These are phyloP conservation scores for Pentalonia nigronervosa DNA, from an alignment of 1,140 invertebrate species.

Conservation along the genomic window DNA sequence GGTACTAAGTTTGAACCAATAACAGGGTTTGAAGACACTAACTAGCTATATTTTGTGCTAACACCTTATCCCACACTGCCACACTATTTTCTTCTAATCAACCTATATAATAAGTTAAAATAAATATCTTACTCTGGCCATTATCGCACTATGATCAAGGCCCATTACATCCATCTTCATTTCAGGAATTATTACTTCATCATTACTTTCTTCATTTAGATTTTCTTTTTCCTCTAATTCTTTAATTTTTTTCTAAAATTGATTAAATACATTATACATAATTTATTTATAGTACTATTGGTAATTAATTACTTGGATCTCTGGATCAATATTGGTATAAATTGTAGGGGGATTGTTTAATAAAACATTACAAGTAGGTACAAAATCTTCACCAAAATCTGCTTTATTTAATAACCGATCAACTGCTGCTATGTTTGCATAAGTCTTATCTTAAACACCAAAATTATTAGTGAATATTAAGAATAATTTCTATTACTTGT, in stretches of 20 bases:
- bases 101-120: neutral
- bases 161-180: slow-evolving; percentile 78
- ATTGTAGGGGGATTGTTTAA: slow-evolving; percentile 9
- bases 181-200: slow-evolving; percentile 62
- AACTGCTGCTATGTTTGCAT: slow-evolving; percentile 66
- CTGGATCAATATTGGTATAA: slow-evolving; percentile 33
- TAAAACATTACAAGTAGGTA: slow-evolving; percentile 64
- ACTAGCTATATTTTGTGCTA: no score
- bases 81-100: neutral
- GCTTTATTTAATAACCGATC: slow-evolving; percentile 68
- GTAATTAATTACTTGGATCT: slow-evolving; percentile 37
- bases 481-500: slow-evolving; percentile 24
- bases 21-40: neutral
- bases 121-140: slow-evolving; percentile 34
- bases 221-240: slow-evolving; percentile 64
- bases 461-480: slow-evolving; percentile 39
- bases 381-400: slow-evolving; percentile 71
- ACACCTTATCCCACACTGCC: no score
- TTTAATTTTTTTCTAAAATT: slow-evolving; percentile 66
- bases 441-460: slow-evolving; percentile 67
- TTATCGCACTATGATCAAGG: slow-evolving; percentile 71
- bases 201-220: slow-evolving; percentile 37
- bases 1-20: neutral
- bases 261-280: neutral
- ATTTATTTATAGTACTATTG: neutral